Evolutionary conservation across 2,888 invertebrate genomes (phyloP), one percentile per base, ranked within the genome.

Genomic region (Fissipunctia ypsillon): DNA sequence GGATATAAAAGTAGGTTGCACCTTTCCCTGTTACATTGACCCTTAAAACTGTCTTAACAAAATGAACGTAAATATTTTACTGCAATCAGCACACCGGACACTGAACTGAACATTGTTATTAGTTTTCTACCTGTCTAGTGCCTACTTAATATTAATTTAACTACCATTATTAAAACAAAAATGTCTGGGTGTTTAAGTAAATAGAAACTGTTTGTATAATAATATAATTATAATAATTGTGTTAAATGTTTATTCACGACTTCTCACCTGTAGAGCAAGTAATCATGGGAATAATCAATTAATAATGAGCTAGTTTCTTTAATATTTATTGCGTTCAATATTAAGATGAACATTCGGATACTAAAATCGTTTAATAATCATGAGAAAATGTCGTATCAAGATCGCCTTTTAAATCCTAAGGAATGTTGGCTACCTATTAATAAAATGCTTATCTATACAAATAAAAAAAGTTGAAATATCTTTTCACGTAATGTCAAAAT

Each of bases 251-350:
- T 82, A 82, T 82, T 76, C 64, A 78, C 67, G 41, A 19, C 19
- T 82, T 76, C 59, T 76, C 82, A 56, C 78, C 41, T 6, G 7
- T n/a, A 60, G 82, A 76, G 64, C 14, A 64, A n/a, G n/a, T n/a
- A n/a, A n/a, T n/a, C 14, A 45, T 81, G 41, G 7, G 45, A 14
- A 64, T 81, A 60, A 64, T 41, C 59, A 45, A 63, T 73, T 61
- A 38, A 63, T 63, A 59, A 56, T 41, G 25, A 50, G 41, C 43
- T 28, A 54, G 60, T 60, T 76, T 76, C 25, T 35, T 14, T 54
- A 22, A n/a, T 74, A 64, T 78, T 54, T 59, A 68, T 68, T 54
- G 16, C 38, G 0, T 22, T 52, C 31, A 50, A 45, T 45, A 45
- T 45, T 70, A 52, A 60, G n/a, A 75, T 79, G 45, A 41, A 79